A percentile compares a stretch with the other conserved stretches of the same genome.
phyloP scores from a whole-genome alignment of 2,113 vertebrate species.

The Sebastes schlegelii region DNA sequence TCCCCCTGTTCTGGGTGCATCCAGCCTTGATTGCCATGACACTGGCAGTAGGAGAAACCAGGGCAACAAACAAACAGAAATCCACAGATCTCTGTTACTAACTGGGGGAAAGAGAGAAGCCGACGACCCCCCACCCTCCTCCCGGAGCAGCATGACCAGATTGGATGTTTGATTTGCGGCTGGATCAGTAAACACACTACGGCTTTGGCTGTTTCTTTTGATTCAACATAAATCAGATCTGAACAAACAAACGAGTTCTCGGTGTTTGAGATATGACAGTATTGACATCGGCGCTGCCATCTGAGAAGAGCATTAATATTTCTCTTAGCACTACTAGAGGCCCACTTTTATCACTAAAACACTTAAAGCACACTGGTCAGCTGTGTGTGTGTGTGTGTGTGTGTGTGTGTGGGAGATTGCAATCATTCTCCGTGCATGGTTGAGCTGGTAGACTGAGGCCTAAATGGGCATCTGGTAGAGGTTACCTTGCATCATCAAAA shows the following conservation, averaged over 20 bases:
- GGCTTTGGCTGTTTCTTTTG: constrained; percentile 51
- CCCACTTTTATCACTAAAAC: constrained; percentile 28
- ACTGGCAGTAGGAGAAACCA: constrained; percentile 51
- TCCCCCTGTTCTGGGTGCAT: constrained; percentile 42
- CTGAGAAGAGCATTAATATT: constrained; percentile 53
- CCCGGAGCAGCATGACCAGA: constrained; percentile 60
- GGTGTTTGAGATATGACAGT: constrained; percentile 30
- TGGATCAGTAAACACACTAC: constrained; percentile 59
- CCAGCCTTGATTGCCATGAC: constrained; percentile 55
- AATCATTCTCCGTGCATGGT: constrained; percentile 44
- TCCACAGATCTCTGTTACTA: constrained; percentile 53
- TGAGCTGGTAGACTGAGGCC: constrained; percentile 23
- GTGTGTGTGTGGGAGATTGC: constrained; percentile 36
- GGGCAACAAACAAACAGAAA: constrained; percentile 62
- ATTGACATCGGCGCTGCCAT: constrained; percentile 34
- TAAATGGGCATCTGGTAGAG: constrained; percentile 75
- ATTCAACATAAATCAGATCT: constrained; percentile 55
- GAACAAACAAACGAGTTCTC: constrained; percentile 47
- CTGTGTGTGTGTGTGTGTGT: not conserved
- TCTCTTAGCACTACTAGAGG: constrained; percentile 28
- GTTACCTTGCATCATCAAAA: constrained; percentile 79
- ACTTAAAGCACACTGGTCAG: constrained; percentile 26
- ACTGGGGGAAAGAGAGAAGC: constrained; percentile 40
- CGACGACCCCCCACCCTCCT: constrained; percentile 27
- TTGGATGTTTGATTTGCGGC: constrained; percentile 60